phyloP scores from a whole-genome alignment of 2,797 vertebrate species.

The Triplophysa bombifrons region DNA sequence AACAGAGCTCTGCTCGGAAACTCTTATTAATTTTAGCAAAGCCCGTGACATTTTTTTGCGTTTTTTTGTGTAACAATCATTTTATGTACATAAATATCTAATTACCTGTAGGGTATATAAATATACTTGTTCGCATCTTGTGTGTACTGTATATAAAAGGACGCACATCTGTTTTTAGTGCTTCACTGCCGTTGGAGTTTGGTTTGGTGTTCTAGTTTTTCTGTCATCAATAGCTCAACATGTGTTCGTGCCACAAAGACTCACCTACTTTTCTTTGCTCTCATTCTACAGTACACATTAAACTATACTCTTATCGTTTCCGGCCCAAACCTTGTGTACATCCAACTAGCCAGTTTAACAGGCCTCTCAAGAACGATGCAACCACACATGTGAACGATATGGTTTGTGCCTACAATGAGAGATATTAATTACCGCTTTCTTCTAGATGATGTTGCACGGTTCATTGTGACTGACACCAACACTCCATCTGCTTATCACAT shows the following conservation, averaged over 20 bases:
- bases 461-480: constrained; percentile 68
- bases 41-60: not conserved
- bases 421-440: constrained; percentile 55
- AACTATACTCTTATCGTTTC: constrained; percentile 39
- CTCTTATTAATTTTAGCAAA: not conserved
- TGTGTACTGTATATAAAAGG: not conserved
- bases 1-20: not conserved
- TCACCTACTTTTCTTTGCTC: constrained; percentile 27
- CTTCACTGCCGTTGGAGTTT: constrained; percentile 20
- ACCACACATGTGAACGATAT: constrained; percentile 8
- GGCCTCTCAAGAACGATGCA: constrained; percentile 21
- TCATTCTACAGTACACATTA: constrained; percentile 23
- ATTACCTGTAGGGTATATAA: not conserved
- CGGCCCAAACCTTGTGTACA: constrained; percentile 43
- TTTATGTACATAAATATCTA: not conserved
- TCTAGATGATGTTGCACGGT: constrained; percentile 59
- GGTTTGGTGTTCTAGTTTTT: constrained; percentile 42
- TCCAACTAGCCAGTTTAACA: constrained; percentile 49
- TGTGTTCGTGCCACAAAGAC: constrained; percentile 8
- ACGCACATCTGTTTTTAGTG: constrained; percentile 21
- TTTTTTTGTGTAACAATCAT: not conserved
- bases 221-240: not conserved
- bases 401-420: constrained; percentile 43
- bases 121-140: constrained; percentile 2
- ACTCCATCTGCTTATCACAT: constrained; percentile 70